These are phyloP conservation scores for Chondrosia reniformis DNA, from an alignment of 37 sponge, comb jelly and placozoan genomes.

Conservation along the genomic window DNA sequence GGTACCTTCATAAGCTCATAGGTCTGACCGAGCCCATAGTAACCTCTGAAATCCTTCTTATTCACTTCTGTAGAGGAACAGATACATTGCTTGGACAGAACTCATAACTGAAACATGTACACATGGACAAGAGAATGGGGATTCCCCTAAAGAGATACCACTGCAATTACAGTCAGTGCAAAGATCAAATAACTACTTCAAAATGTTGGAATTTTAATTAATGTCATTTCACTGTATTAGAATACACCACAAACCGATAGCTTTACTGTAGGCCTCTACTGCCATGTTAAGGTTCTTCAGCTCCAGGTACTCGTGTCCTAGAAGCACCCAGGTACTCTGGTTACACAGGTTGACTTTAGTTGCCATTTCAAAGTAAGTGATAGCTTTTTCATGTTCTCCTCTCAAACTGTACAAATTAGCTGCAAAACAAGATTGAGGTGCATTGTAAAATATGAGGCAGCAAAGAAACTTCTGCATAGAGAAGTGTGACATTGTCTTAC, in stretches of 20 bases:
- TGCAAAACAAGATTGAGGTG: background rate
- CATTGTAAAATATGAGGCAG: background rate
- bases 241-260: slow-evolving; percentile 78
- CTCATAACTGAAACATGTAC: background rate
- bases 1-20: slow-evolving; percentile 92
- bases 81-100: background rate
- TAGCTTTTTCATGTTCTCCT: slow-evolving; percentile 86
- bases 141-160: background rate
- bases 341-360: slow-evolving; percentile 58
- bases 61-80: slow-evolving; percentile 29
- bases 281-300: slow-evolving; percentile 83
- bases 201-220: too few species aligned
- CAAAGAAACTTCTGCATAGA: background rate
- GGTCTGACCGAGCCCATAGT: slow-evolving; percentile 92
- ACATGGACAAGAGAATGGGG: background rate
- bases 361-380: slow-evolving; percentile 79
- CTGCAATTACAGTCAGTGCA: background rate
- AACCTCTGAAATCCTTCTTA: slow-evolving; percentile 81
- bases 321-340: slow-evolving; percentile 86
- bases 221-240: too few species aligned
- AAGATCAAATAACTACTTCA: too few species aligned
- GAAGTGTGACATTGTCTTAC: slow-evolving; percentile 1
- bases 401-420: slow-evolving; percentile 85
- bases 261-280: slow-evolving; percentile 86
- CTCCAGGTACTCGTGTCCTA: slow-evolving; percentile 94